Evolutionary conservation across 2,113 vertebrate genomes (phyloP).

Genomic region (Ceyx cyanopectus): DNA sequence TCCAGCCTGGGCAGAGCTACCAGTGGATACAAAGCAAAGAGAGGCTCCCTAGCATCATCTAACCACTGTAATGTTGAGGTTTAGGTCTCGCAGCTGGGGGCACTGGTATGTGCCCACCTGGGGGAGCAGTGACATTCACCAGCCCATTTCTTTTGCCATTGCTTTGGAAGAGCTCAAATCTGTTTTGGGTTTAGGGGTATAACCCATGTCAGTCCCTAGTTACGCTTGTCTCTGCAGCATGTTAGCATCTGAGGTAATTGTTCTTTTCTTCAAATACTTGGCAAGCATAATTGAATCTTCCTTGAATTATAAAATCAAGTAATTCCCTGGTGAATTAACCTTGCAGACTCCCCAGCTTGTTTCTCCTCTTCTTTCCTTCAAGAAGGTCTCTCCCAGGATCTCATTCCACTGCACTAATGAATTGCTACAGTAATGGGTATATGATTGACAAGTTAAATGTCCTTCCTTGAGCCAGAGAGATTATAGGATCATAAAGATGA

Average conservation of each 20-base stretch:
- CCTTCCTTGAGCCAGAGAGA: not conserved
- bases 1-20: not conserved
- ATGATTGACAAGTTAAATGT: conserved; percentile 7
- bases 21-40: not conserved
- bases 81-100: fast-evolving
- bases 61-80: fast-evolving
- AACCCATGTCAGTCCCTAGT: not conserved
- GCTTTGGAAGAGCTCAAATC: not conserved
- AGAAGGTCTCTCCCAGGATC: not conserved
- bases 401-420: not conserved
- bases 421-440: not conserved
- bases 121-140: not conserved
- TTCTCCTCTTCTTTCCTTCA: not conserved
- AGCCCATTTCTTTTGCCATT: not conserved
- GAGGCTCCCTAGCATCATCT: not conserved
- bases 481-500: not conserved
- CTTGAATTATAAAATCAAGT: not conserved
- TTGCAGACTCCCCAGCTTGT: not conserved
- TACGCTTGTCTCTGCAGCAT: not conserved
- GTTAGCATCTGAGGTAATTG: not conserved
- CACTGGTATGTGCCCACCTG: fast-evolving
- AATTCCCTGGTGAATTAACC: not conserved
- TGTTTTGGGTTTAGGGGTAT: not conserved
- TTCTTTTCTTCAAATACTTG: not conserved
- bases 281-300: not conserved